Percentiles rank a stretch among this genome's conserved stretches.
phyloP scores from a whole-genome alignment of 2,888 invertebrate species.

The Nemotelus nigrinus region DNA sequence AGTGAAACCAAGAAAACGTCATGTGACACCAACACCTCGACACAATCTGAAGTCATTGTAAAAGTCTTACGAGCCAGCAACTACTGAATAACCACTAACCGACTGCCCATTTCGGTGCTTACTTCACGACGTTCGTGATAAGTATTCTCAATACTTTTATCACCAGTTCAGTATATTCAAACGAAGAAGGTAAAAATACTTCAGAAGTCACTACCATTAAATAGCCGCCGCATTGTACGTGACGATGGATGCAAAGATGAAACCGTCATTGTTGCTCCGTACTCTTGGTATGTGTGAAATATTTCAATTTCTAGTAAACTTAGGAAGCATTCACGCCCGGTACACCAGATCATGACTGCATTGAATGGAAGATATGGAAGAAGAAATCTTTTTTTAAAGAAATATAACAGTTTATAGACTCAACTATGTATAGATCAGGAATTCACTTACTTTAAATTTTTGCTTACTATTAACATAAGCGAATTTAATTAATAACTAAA shows the following conservation, averaged over 20 bases:
- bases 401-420: too few relatives aligned
- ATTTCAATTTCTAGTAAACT: not conserved
- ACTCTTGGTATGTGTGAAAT: not conserved
- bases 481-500: too few relatives aligned
- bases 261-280: constrained; percentile 13
- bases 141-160: constrained; percentile 37
- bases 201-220: constrained; percentile 24
- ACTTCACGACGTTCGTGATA: constrained; percentile 37
- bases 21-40: constrained; percentile 40
- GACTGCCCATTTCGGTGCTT: constrained; percentile 17
- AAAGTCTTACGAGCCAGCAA: not conserved
- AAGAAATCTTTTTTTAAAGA: too few relatives aligned
- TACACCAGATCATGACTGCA: not conserved
- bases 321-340: constrained; percentile 15
- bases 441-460: too few relatives aligned
- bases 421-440: too few relatives aligned
- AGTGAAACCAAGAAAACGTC: constrained; percentile 36
- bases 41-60: not conserved
- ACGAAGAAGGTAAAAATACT: constrained; percentile 34
- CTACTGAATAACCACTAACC: constrained; percentile 9
- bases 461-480: too few relatives aligned
- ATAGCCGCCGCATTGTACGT: constrained; percentile 34
- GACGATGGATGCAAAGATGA: constrained; percentile 18
- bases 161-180: constrained; percentile 31
- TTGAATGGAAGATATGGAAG: too few relatives aligned